Evolutionary conservation across 1,140 invertebrate genomes (phyloP).

Genomic region (Oncopodura yosiiana): DNA sequence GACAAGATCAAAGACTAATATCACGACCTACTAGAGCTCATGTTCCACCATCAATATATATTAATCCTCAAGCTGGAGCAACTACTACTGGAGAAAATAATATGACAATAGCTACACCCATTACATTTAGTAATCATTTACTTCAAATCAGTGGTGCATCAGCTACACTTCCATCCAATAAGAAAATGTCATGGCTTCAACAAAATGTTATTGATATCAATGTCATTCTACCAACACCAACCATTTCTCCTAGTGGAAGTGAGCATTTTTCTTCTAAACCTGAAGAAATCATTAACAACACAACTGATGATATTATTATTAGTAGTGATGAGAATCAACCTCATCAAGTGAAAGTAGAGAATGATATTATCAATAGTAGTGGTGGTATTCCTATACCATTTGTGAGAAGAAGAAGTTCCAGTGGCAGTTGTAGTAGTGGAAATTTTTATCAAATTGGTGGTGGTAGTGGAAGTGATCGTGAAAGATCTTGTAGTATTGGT

Average conservation of each 20-base stretch:
- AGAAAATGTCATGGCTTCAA: conserved; percentile 42
- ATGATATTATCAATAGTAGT: neutral
- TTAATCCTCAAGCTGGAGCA: no score
- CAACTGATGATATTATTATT: neutral
- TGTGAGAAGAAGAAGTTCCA: neutral
- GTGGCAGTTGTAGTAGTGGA: neutral
- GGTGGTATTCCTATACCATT: neutral
- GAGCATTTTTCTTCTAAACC: conserved; percentile 41
- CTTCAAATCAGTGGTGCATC: no score
- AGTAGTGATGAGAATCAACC: neutral
- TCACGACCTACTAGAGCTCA: no score
- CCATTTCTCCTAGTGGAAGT: conserved; percentile 67
- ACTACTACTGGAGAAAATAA: no score
- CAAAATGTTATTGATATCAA: conserved; percentile 65
- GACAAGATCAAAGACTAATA: no score
- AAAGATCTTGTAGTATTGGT: neutral
- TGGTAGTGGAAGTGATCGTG: neutral
- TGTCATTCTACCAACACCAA: conserved; percentile 62
- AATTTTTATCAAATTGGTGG: neutral
- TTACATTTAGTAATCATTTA: no score
- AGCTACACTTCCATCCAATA: no score
- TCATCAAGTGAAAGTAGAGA: neutral
- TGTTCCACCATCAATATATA: no score
- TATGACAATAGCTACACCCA: no score
- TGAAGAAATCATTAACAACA: neutral